phyloP scores from a whole-genome alignment of 2,113 vertebrate genomes.

The Eptesicus fuscus region DNA sequence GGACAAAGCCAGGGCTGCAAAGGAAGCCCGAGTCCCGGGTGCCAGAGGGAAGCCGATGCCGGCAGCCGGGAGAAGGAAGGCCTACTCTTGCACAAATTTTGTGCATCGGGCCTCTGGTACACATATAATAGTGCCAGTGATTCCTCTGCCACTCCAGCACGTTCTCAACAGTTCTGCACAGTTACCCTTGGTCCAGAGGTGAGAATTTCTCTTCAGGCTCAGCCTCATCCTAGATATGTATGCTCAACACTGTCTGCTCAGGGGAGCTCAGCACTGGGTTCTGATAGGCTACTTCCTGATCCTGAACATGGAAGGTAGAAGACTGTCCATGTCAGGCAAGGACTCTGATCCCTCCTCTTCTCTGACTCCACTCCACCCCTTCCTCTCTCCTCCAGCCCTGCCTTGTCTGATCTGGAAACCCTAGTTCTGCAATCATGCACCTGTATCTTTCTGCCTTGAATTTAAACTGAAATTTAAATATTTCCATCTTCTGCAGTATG shows the following conservation, averaged over 20 bases:
- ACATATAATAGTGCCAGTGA: background rate
- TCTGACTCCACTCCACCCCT: background rate
- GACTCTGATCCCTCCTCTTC: background rate
- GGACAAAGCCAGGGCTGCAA: too few species aligned
- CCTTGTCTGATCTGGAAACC: background rate
- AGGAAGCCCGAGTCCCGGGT: too few species aligned
- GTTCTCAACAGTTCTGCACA: background rate
- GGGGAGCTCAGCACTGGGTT: background rate
- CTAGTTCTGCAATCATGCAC: background rate
- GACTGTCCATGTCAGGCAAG: background rate
- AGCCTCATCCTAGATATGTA: background rate
- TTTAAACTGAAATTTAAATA: background rate
- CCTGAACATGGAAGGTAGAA: background rate
- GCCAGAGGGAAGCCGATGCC: too few species aligned
- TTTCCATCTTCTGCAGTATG: background rate
- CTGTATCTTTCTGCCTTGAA: background rate
- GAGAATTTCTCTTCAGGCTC: background rate
- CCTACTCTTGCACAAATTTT: too few species aligned
- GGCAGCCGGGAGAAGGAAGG: too few species aligned
- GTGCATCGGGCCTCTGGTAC: too few species aligned
- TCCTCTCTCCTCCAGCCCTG: background rate
- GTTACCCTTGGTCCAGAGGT: background rate
- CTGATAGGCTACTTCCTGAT: background rate
- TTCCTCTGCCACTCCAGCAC: background rate
- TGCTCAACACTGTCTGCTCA: background rate